Conservation (phyloP, 2,888 invertebrate species). For the Andrena trimmerana region DNA sequence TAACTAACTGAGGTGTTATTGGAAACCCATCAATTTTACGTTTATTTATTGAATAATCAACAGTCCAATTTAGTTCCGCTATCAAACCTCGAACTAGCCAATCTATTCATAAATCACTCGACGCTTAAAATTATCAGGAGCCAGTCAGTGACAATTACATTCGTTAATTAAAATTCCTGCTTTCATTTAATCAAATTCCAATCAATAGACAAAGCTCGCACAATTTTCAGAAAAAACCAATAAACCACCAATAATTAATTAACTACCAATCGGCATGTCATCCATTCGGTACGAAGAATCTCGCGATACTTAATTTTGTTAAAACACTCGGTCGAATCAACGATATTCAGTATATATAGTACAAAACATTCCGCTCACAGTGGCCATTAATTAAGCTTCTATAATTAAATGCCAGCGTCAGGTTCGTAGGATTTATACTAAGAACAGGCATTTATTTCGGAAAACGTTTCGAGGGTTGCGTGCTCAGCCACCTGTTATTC, state of each 20-base stretch:
- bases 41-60: neutral
- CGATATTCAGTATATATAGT: neutral
- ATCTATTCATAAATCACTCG: constrained; percentile 1
- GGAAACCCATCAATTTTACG: neutral
- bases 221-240: neutral
- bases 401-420: neutral
- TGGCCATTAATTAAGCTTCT: neutral
- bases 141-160: neutral
- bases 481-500: constrained; percentile 48
- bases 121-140: neutral
- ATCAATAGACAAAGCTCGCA: neutral
- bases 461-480: neutral
- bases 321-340: neutral
- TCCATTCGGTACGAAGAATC: neutral
- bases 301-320: neutral
- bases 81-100: neutral
- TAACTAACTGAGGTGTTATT: neutral
- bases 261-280: neutral
- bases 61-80: neutral
- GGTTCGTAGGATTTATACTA: neutral
- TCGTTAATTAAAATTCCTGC: neutral
- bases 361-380: neutral
- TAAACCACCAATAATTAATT: neutral
- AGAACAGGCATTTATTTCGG: constrained; percentile 33
- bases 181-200: neutral